These are phyloP conservation scores for Caretta caretta DNA, from an alignment of 2,113 vertebrate genomes.

Conservation along the genomic window DNA sequence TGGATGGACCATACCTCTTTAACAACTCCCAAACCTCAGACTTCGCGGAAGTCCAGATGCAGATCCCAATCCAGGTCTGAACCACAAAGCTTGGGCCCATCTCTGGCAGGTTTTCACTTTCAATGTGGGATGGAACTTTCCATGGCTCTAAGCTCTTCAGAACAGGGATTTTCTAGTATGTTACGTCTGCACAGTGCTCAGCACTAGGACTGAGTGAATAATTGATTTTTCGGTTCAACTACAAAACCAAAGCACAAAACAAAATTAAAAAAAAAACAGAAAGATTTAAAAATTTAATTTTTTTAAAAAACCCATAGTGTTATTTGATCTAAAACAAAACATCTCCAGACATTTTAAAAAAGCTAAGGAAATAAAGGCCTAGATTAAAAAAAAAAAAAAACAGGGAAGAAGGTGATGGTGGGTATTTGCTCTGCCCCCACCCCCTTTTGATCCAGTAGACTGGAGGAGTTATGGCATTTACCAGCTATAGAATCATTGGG, in stretches of 20 bases:
- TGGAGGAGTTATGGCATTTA: neutral
- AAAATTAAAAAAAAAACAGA: no score
- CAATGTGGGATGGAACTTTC: neutral
- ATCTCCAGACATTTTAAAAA: no score
- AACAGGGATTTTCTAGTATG: neutral
- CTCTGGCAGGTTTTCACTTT: neutral
- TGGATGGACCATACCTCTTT: neutral
- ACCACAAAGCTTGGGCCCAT: neutral
- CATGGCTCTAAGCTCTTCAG: neutral
- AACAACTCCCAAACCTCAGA: accelerated
- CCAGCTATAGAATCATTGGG: neutral
- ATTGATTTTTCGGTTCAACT: neutral
- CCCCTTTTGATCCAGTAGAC: neutral
- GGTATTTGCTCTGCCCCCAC: neutral
- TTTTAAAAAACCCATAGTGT: no score
- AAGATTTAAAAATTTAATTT: no score
- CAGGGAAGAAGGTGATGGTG: neutral
- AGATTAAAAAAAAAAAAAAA: neutral
- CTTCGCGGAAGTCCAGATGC: accelerated
- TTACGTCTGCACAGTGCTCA: neutral
- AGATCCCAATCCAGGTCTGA: neutral
- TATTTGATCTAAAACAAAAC: no score
- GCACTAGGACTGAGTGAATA: neutral
- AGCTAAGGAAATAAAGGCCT: no score
- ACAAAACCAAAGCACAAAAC: neutral